phyloP scores from a whole-genome alignment of 2,888 invertebrate species.

The Germaria angustata region DNA sequence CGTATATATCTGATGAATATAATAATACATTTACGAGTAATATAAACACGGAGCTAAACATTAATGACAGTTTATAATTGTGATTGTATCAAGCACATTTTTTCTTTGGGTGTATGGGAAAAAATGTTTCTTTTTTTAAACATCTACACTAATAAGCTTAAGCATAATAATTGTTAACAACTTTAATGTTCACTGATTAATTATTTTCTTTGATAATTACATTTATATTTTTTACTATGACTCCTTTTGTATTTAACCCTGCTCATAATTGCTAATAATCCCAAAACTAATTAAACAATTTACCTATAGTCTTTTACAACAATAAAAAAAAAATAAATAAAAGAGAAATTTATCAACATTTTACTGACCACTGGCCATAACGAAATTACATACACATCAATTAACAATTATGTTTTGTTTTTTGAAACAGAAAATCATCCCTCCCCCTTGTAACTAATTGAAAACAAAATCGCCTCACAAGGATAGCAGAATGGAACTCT shows the following conservation, averaged over 20 bases:
- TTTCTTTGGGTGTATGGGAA: too few species aligned
- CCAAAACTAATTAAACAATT: slow-evolving; percentile 66
- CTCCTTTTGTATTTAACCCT: slow-evolving; percentile 32
- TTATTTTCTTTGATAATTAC: slow-evolving; percentile 36
- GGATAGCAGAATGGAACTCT: slow-evolving; percentile 13
- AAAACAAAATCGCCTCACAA: slow-evolving; percentile 42
- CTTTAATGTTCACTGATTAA: slow-evolving; percentile 35
- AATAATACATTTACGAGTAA: too few species aligned
- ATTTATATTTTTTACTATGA: neutral
- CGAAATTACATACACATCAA: slow-evolving; percentile 77
- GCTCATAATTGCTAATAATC: slow-evolving; percentile 65
- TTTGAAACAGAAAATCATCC: slow-evolving; percentile 41
- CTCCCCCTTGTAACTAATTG: slow-evolving; percentile 44
- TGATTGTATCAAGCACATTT: too few species aligned
- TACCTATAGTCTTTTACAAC: slow-evolving; percentile 11
- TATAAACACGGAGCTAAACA: too few species aligned
- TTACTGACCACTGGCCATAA: slow-evolving; percentile 60
- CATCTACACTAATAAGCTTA: neutral
- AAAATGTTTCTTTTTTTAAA: neutral
- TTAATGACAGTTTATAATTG: too few species aligned
- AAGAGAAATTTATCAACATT: slow-evolving; percentile 42
- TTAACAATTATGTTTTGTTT: slow-evolving; percentile 74
- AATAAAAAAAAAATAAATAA: neutral
- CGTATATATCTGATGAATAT: too few species aligned
- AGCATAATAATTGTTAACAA: neutral